phyloP scores from a whole-genome alignment of 2,797 vertebrate species.

The Halcyon chelicuti region DNA sequence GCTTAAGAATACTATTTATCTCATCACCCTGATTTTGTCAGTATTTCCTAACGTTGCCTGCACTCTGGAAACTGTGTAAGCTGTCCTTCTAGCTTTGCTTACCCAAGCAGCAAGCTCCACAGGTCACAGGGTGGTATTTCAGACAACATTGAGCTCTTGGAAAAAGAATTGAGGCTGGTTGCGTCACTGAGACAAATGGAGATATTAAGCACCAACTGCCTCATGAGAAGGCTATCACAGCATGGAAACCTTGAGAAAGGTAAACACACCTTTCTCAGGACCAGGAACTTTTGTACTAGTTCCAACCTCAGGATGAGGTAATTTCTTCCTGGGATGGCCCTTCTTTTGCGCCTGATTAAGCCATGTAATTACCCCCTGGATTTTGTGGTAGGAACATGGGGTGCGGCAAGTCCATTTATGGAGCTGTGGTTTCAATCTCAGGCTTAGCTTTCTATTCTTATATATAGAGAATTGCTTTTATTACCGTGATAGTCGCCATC shows the following conservation, averaged over 20 bases:
- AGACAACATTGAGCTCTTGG: background rate
- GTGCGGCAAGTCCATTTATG: conserved; percentile 21
- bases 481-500: background rate
- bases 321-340: conserved; percentile 45
- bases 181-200: background rate
- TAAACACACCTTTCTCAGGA: background rate
- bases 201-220: background rate
- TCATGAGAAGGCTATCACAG: background rate
- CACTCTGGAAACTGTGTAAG: background rate
- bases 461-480: background rate
- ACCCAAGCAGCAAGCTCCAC: background rate
- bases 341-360: conserved; percentile 38
- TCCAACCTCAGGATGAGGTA: conserved; percentile 38
- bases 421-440: conserved; percentile 23
- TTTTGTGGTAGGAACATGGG: background rate
- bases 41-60: conserved; percentile 28
- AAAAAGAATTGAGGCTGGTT: background rate
- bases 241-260: conserved; percentile 24
- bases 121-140: background rate
- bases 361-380: conserved; percentile 46
- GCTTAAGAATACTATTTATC: background rate
- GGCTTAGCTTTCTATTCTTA: background rate
- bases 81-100: background rate
- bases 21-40: conserved; percentile 12
- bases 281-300: conserved; percentile 1